Base-by-base conservation (phyloP, 2,888 invertebrate species). In the Bombylius major region DNA sequence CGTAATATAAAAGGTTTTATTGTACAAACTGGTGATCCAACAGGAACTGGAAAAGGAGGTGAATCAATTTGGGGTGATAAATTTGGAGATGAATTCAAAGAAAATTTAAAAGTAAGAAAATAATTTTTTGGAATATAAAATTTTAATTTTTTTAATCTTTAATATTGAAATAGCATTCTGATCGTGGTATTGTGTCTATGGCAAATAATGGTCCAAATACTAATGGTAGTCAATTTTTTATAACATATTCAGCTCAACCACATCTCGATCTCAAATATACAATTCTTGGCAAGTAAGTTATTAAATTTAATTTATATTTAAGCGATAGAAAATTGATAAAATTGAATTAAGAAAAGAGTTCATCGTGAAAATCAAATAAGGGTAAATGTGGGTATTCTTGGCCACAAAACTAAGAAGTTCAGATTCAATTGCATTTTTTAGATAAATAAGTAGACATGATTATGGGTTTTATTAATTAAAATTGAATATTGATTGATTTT, bases 161-260 rank as follows among this genome's bases (percentile, higher is more conserved):
- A 12, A 14, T 60, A 60, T 50, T 63, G 23, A 72, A 70, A 9
- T 65, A 86, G 88, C 98, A 98, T 70, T 87, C 82, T 68, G 78
- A 83, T 23, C 80, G 96, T 66, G 98, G 96, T 1, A 83, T 88
- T 61, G 79, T 99, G 3, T 96, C 97, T 5, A 96, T 98, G 97
- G 99, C 99, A 7, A 99, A 97, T 71, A 97, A 92, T 77, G 98
- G 98, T 5, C 94, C 97, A 1, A 95, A 98, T 71, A 90, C 94
- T 11, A 99, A 99, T 78, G 91, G 88, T 5, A 96, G 96, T 66
- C 99, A 99, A 72, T 99, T 99, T 75, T 99, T 99, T 72, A 88
- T 99, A 62, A 86, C 90, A 0, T 99, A 98, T 74, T 87, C 83
- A 13, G 86, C 94, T 57, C 98, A 99, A 69, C 89, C 93, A 0